These are phyloP conservation scores for Platycercus adscitus DNA, from an alignment of 2,113 vertebrate species.

Conservation along the genomic window DNA sequence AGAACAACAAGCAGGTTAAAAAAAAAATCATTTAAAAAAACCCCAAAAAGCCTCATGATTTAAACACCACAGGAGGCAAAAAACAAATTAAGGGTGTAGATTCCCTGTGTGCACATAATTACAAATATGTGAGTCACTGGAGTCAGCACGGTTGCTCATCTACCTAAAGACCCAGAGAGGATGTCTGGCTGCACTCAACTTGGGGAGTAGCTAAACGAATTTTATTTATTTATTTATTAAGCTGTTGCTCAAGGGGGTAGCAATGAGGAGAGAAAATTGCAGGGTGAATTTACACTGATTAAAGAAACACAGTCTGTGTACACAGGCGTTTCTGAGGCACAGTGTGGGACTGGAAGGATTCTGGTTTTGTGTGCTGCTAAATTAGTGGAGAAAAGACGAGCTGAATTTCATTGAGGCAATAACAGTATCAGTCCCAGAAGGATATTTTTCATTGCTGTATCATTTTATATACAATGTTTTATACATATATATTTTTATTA, in stretches of 20 bases:
- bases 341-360: constrained; percentile 60
- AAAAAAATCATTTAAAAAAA: not conserved
- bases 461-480: not conserved
- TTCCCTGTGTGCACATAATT: constrained; percentile 68
- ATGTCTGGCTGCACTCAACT: constrained; percentile 45
- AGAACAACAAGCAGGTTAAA: constrained; percentile 63
- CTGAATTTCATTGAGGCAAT: constrained; percentile 33
- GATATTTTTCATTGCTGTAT: not conserved
- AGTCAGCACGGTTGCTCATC: constrained; percentile 60
- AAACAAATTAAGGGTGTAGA: constrained; percentile 73
- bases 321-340: constrained; percentile 7
- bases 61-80: constrained; percentile 69
- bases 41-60: constrained; percentile 52
- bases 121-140: constrained; percentile 58
- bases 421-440: constrained; percentile 28
- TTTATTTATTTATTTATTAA: constrained; percentile 45
- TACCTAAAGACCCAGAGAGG: constrained; percentile 55
- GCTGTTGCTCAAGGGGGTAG: constrained; percentile 28
- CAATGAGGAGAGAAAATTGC: constrained; percentile 51
- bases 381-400: constrained; percentile 22
- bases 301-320: constrained; percentile 17
- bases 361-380: constrained; percentile 10
- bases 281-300: constrained; percentile 59
- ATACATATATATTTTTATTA: not conserved
- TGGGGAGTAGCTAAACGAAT: not conserved